phyloP scores from a whole-genome alignment of 2,113 vertebrate species.

The Chinchilla lanigera region DNA sequence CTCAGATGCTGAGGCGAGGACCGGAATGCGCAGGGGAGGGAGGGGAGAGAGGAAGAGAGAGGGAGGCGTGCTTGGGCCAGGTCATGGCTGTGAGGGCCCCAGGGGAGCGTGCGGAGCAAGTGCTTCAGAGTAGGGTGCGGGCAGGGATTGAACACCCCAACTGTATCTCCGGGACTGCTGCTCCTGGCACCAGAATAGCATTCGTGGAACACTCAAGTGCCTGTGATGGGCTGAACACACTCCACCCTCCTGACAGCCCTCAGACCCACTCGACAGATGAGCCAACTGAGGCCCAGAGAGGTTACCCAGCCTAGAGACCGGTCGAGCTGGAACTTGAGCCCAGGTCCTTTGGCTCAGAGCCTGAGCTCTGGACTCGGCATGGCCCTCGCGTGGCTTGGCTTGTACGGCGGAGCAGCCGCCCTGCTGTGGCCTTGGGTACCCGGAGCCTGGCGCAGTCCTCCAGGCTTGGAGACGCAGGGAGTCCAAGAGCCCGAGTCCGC shows the following conservation, averaged over 20 bases:
- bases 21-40: fast-evolving
- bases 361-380: fast-evolving
- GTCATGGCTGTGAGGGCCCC: not conserved
- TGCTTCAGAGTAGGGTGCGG: not conserved
- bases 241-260: fast-evolving
- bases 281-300: not conserved
- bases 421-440: fast-evolving
- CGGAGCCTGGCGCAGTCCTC: not conserved
- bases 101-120: not conserved
- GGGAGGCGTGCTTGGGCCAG: too few relatives aligned
- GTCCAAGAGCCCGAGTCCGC: not conserved
- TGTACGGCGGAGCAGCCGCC: fast-evolving
- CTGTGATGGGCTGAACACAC: fast-evolving
- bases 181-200: fast-evolving
- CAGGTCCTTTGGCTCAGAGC: not conserved
- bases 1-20: fast-evolving
- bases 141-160: not conserved
- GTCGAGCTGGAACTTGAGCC: not conserved
- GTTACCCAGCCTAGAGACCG: too few relatives aligned
- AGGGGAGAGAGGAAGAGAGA: fast-evolving
- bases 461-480: not conserved
- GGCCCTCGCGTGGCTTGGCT: fast-evolving
- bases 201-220: fast-evolving
- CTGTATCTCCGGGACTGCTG: fast-evolving
- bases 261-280: not conserved